Percentiles rank a stretch among this genome's conserved stretches.
phyloP scores from a whole-genome alignment of 2,888 invertebrate genomes.

The Orthosia gothica region DNA sequence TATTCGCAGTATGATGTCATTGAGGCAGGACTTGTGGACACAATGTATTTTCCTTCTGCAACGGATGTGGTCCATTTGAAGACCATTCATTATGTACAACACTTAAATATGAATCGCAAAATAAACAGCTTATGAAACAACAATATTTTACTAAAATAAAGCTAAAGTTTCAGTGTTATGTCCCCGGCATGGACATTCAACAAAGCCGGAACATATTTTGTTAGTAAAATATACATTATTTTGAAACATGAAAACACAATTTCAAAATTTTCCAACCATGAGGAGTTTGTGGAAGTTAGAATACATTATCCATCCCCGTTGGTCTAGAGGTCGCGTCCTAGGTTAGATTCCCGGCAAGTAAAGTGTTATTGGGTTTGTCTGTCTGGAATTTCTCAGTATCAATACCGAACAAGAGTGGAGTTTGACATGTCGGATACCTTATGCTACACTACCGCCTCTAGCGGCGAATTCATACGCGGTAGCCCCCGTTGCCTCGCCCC shows the following conservation, averaged over 20 bases:
- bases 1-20: conserved; percentile 12
- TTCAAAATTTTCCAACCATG: conserved; percentile 44
- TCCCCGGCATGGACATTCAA: conserved; percentile 24
- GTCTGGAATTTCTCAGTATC: too few species aligned
- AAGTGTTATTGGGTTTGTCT: too few species aligned
- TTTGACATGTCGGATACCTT: too few species aligned
- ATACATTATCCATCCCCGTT: too few species aligned
- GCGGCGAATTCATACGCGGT: too few species aligned
- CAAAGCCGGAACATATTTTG: conserved; percentile 42
- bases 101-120: conserved; percentile 31
- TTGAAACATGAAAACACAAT: conserved; percentile 40
- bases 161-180: conserved; percentile 30
- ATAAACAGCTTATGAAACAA: conserved; percentile 39
- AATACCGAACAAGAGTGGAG: too few species aligned
- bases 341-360: too few species aligned
- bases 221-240: conserved; percentile 42
- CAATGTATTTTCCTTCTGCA: conserved; percentile 10
- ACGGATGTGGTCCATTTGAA: conserved; percentile 22
- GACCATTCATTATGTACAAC: neutral
- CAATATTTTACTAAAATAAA: conserved; percentile 34
- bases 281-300: conserved; percentile 42
- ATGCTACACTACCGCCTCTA: too few species aligned
- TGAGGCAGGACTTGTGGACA: too few species aligned
- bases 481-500: too few species aligned
- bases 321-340: too few species aligned